Conservation (phyloP, 2,888 invertebrate genomes). For the Drosophila colorata region DNA sequence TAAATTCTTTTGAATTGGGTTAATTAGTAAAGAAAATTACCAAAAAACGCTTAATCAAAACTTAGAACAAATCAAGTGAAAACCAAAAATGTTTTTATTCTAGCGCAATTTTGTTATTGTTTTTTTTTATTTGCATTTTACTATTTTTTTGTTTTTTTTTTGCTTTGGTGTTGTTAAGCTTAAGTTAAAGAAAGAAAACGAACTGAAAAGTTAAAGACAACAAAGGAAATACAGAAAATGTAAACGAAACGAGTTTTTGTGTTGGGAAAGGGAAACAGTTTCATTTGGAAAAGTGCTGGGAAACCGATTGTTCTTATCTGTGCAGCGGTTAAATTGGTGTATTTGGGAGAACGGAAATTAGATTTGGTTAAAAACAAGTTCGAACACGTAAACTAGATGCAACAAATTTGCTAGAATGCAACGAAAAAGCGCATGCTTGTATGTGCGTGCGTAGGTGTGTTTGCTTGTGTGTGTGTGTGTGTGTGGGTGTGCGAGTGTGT, state of each 20-base stretch:
- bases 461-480: constrained; percentile 14
- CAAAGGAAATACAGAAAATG: constrained; percentile 10
- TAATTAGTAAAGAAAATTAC: constrained; percentile 52
- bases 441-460: constrained; percentile 18
- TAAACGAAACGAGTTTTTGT: constrained; percentile 18
- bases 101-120: constrained; percentile 35
- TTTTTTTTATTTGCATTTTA: constrained; percentile 13
- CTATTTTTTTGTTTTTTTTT: constrained; percentile 7
- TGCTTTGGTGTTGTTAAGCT: constrained; percentile 18
- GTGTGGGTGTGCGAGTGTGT: constrained; percentile 9
- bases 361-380: constrained; percentile 24
- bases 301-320: constrained; percentile 19
- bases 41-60: constrained; percentile 32
- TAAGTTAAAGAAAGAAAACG: constrained; percentile 13
- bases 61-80: constrained; percentile 10
- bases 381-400: constrained; percentile 31
- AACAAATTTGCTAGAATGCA: constrained; percentile 33
- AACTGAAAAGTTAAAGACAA: constrained; percentile 13
- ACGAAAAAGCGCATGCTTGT: constrained; percentile 47
- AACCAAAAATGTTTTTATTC: constrained; percentile 4
- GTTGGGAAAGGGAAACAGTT: constrained; percentile 25
- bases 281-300: constrained; percentile 17
- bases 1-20: constrained; percentile 17
- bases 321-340: constrained; percentile 14
- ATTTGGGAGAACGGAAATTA: constrained; percentile 6